A percentile compares a stretch with the other conserved stretches of the same genome.
phyloP scores from a whole-genome alignment of 2,797 vertebrate genomes.

The Artibeus jamaicensis region DNA sequence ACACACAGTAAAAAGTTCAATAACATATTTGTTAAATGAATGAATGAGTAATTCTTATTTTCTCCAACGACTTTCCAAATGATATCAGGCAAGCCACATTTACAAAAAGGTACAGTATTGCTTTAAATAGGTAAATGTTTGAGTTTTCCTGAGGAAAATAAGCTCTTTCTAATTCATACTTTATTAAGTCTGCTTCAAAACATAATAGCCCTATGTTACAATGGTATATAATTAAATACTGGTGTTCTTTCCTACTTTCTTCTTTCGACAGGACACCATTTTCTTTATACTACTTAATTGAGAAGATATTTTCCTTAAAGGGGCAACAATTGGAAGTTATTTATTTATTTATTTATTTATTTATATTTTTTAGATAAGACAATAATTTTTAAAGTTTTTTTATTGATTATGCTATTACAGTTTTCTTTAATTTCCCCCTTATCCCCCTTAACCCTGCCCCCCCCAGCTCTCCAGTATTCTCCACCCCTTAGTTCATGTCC shows the following conservation, averaged over 20 bases:
- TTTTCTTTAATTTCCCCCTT: too few relatives aligned
- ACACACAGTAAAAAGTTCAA: background rate
- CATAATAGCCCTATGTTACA: background rate
- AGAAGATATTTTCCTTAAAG: background rate
- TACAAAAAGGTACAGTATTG: background rate
- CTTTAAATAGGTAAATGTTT: background rate
- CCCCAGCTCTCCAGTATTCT: too few relatives aligned
- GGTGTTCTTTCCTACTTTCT: background rate
- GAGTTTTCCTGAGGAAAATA: background rate
- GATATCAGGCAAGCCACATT: background rate
- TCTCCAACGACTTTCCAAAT: constrained; percentile 4
- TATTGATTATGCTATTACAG: too few relatives aligned
- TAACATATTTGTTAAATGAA: constrained; percentile 38
- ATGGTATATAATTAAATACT: background rate
- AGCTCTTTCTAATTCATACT: background rate
- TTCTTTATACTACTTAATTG: background rate
- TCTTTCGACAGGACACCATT: background rate
- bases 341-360: too few relatives aligned
- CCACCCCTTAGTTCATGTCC: too few relatives aligned
- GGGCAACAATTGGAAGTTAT: background rate
- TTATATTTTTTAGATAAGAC: too few relatives aligned
- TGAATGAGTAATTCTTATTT: constrained; percentile 30
- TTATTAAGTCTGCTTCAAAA: constrained; percentile 16
- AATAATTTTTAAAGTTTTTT: too few relatives aligned
- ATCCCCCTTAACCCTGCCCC: too few relatives aligned